Conservation (phyloP, 2,888 invertebrate species). For the Unio pictorum region DNA sequence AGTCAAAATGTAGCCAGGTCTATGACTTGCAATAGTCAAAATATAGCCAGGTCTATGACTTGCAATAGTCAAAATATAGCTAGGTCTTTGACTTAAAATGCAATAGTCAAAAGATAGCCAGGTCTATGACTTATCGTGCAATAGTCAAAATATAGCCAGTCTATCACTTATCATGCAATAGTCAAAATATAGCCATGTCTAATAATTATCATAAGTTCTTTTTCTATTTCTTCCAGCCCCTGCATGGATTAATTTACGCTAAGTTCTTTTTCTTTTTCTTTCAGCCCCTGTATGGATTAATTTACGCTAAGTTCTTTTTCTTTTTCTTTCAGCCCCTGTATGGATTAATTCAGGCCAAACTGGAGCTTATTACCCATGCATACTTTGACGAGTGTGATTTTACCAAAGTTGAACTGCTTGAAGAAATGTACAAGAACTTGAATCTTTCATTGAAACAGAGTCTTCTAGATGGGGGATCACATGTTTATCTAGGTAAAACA, state of each 20-base stretch:
- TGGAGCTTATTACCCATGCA: constrained; percentile 95
- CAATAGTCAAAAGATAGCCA: too few relatives aligned
- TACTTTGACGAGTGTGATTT: constrained; percentile 88
- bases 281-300: too few relatives aligned
- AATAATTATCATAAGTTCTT: too few relatives aligned
- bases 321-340: constrained; percentile 81
- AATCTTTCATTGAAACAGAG: constrained; percentile 83
- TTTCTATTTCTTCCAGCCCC: neutral
- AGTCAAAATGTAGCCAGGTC: too few relatives aligned
- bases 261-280: neutral
- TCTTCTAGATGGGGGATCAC: constrained; percentile 73
- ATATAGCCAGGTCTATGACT: too few relatives aligned
- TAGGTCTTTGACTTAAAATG: too few relatives aligned
- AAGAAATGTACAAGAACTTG: constrained; percentile 90
- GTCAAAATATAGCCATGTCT: too few relatives aligned
- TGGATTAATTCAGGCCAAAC: constrained; percentile 86
- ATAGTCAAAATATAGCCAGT: too few relatives aligned
- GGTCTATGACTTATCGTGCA: too few relatives aligned
- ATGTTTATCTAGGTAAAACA: constrained; percentile 80
- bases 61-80: too few relatives aligned
- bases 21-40: too few relatives aligned
- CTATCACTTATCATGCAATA: too few relatives aligned
- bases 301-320: neutral
- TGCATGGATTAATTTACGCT: neutral
- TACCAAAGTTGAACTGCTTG: constrained; percentile 76